Percentiles rank a stretch among this genome's conserved stretches.
Evolutionary conservation across 2,113 vertebrate species (phyloP).

Genomic region (Eubucco bourcierii): DNA sequence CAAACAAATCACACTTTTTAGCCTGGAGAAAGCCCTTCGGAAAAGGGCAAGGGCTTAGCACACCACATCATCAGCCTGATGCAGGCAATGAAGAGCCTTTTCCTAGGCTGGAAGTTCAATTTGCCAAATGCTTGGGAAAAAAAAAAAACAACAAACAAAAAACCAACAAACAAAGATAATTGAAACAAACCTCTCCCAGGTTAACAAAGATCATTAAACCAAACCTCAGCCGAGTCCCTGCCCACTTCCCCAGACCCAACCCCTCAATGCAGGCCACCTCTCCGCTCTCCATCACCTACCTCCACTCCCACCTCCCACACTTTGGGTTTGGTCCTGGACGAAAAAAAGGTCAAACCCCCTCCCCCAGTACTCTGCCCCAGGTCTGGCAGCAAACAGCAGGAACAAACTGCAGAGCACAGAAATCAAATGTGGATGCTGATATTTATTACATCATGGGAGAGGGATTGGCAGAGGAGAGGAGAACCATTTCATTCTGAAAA

Average conservation of each 20-base stretch:
- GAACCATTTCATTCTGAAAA: conserved; percentile 70
- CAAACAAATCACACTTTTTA: not conserved
- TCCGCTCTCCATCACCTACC: not conserved
- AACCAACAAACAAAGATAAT: not conserved
- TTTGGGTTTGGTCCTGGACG: not conserved
- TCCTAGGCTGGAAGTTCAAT: not conserved
- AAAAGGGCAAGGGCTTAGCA: fast-evolving
- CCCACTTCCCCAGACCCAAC: not conserved
- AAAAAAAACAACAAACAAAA: too few relatives aligned
- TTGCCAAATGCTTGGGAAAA: not conserved
- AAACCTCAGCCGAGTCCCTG: not conserved
- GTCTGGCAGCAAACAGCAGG: not conserved
- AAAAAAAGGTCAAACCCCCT: not conserved
- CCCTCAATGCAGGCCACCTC: fast-evolving
- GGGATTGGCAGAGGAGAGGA: not conserved
- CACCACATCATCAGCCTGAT: fast-evolving
- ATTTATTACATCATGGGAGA: conserved; percentile 77
- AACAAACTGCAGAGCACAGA: conserved; percentile 52
- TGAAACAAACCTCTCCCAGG: not conserved
- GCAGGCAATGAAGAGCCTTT: not conserved
- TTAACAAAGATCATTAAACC: not conserved
- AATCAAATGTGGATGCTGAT: conserved; percentile 73
- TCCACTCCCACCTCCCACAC: not conserved
- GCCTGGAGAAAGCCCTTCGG: not conserved
- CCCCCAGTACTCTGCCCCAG: fast-evolving